phyloP scores from a whole-genome alignment of 2,888 invertebrate species.

The Dexiosoma caninum region DNA sequence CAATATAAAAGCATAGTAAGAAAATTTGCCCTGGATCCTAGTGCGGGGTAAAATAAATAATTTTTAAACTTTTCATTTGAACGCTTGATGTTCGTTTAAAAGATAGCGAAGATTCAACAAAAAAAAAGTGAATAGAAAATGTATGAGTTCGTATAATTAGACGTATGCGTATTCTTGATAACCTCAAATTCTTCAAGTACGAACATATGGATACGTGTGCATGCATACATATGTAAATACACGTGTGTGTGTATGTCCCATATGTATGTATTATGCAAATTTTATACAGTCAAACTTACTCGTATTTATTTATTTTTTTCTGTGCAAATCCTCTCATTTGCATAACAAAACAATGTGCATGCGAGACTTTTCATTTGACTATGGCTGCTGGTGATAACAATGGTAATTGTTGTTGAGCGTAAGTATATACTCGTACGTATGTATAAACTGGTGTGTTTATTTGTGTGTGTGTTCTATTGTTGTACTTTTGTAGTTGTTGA shows the following conservation, averaged over 20 bases:
- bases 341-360: conserved; percentile 3
- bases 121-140: no score
- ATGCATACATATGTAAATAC: no score
- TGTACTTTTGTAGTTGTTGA: conserved; percentile 9
- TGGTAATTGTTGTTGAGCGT: neutral
- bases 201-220: neutral
- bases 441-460: neutral
- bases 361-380: neutral
- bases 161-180: neutral
- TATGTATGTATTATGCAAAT: neutral
- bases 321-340: neutral
- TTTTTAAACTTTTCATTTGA: no score
- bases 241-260: no score
- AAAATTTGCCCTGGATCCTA: no score
- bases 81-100: no score
- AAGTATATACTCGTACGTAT: neutral
- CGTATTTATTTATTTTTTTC: neutral
- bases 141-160: no score
- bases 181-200: neutral
- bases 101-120: no score
- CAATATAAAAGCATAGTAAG: no score
- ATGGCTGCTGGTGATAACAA: conserved; percentile 13
- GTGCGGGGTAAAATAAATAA: no score
- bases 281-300: conserved; percentile 14
- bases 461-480: neutral